Percentiles rank a stretch among this genome's conserved stretches.
phyloP scores from a whole-genome alignment of 2,888 invertebrate genomes.

The Epinotia bilunana region DNA sequence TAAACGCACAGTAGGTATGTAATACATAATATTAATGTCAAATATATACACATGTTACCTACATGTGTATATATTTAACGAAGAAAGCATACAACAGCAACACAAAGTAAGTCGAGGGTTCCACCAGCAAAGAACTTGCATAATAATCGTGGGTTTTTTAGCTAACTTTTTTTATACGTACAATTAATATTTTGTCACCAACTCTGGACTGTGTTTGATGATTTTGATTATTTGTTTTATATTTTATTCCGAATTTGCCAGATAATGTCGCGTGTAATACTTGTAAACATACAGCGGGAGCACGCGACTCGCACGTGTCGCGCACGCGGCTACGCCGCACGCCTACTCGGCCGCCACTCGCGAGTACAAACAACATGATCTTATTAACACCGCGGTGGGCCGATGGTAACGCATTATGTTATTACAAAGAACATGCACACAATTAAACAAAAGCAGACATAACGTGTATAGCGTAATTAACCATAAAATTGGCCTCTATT shows the following conservation, averaged over 20 bases:
- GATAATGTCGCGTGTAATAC: conserved; percentile 4
- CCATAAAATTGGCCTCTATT: too few species aligned
- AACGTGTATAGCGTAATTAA: too few species aligned
- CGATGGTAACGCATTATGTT: conserved; percentile 5
- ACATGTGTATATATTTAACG: too few species aligned
- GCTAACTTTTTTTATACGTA: too few species aligned
- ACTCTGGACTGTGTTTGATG: background rate
- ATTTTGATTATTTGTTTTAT: background rate
- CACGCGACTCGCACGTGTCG: conserved; percentile 46
- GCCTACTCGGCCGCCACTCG: conserved; percentile 16
- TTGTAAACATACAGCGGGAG: conserved; percentile 8
- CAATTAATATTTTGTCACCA: background rate
- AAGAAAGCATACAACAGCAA: too few species aligned
- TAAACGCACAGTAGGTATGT: too few species aligned
- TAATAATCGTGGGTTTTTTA: too few species aligned
- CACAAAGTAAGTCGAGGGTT: too few species aligned
- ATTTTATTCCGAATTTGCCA: background rate
- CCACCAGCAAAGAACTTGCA: too few species aligned
- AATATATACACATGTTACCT: too few species aligned
- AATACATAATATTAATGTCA: too few species aligned
- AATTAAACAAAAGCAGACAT: background rate
- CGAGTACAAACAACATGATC: conserved; percentile 2
- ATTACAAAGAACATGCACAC: background rate
- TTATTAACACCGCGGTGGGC: conserved; percentile 10
- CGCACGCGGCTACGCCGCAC: conserved; percentile 37